phyloP scores from a whole-genome alignment of 1,140 invertebrate species.

The Oryzaephilus surinamensis region DNA sequence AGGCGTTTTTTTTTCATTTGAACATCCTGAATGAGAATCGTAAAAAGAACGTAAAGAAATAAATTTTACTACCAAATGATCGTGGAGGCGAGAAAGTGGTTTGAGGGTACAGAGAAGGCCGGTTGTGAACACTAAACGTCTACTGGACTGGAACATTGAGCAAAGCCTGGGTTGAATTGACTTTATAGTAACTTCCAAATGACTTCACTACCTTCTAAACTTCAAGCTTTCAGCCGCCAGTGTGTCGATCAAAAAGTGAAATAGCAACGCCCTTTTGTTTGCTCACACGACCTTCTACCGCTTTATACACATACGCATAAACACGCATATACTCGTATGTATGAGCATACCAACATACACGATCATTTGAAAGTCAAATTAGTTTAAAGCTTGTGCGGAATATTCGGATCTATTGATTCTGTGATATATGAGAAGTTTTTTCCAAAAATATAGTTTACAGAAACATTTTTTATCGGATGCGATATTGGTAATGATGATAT shows the following conservation, averaged over 20 bases:
- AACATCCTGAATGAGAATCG: slow-evolving; percentile 9
- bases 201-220: slow-evolving; percentile 15
- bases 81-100: slow-evolving; percentile 8
- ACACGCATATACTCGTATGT: too few species aligned
- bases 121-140: slow-evolving; percentile 8
- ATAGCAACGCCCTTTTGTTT: slow-evolving; percentile 11
- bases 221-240: too few species aligned
- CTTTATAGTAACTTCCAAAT: slow-evolving; percentile 16
- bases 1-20: slow-evolving; percentile 2
- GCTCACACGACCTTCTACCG: slow-evolving; percentile 8
- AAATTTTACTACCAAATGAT: slow-evolving; percentile 18
- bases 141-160: slow-evolving; percentile 14
- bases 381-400: too few species aligned
- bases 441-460: too few species aligned
- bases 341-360: slow-evolving; percentile 7
- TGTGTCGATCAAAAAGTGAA: slow-evolving; percentile 13
- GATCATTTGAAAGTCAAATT: slow-evolving; percentile 9
- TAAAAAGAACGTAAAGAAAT: slow-evolving; percentile 9
- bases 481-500: too few species aligned
- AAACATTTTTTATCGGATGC: too few species aligned
- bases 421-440: too few species aligned
- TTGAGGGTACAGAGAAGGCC: slow-evolving; percentile 10
- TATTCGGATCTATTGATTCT: too few species aligned
- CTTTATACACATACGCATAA: too few species aligned
- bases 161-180: slow-evolving; percentile 13